A percentile compares a stretch with the other conserved stretches of the same genome.
These are phyloP conservation scores for Zaprionus capensis DNA, from an alignment of 1,140 invertebrate genomes.

Conservation along the genomic window DNA sequence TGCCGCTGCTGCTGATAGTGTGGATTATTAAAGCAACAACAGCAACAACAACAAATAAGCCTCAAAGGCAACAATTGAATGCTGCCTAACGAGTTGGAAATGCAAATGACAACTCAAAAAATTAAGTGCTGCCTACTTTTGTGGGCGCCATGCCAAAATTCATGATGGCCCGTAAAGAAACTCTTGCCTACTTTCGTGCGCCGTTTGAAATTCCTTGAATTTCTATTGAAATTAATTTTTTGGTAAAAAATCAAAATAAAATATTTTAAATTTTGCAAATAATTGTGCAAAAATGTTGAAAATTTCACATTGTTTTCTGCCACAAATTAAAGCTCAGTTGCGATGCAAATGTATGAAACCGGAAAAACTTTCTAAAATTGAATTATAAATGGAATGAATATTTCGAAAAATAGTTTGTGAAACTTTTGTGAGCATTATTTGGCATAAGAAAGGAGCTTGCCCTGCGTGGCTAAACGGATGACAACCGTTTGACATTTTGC, in stretches of 20 bases:
- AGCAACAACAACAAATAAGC: conserved; percentile 62
- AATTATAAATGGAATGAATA: neutral
- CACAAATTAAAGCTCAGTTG: neutral
- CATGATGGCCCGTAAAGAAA: neutral
- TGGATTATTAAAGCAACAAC: conserved; percentile 75
- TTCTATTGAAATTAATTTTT: neutral
- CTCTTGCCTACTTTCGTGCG: conserved; percentile 3
- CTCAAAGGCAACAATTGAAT: conserved; percentile 50
- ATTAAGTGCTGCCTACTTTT: conserved; percentile 46
- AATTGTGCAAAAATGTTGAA: neutral
- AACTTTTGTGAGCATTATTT: neutral
- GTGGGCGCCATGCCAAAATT: conserved; percentile 17
- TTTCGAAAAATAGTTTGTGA: conserved; percentile 18
- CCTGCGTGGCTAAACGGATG: conserved; percentile 1
- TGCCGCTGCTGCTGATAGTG: conserved; percentile 32
- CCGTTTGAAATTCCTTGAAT: neutral
- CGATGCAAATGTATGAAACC: neutral
- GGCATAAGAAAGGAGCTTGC: neutral
- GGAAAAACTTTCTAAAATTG: neutral
- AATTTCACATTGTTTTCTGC: neutral
- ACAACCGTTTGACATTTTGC: conserved; percentile 23
- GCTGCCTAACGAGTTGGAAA: conserved; percentile 63
- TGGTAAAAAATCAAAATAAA: neutral
- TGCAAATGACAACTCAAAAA: conserved; percentile 41
- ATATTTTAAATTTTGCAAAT: neutral